These are phyloP conservation scores for Dryocosmus kuriphilus DNA, from an alignment of 2,888 invertebrate species.

Conservation along the genomic window DNA sequence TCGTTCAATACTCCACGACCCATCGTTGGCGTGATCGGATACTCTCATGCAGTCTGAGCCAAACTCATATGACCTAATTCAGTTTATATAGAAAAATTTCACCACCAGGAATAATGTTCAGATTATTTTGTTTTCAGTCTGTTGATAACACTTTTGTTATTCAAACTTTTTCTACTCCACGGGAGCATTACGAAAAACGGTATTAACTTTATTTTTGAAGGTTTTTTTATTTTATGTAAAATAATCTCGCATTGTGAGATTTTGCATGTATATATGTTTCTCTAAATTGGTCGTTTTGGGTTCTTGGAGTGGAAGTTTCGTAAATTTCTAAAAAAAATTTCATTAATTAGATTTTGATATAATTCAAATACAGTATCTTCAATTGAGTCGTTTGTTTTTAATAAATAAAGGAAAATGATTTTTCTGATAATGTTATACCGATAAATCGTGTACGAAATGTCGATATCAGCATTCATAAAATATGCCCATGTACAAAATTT, in stretches of 20 bases:
- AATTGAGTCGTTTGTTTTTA: neutral
- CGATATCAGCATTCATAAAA: slow-evolving; percentile 21
- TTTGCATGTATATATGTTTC: no score
- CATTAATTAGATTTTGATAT: no score
- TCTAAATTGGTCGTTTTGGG: no score
- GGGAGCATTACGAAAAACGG: no score
- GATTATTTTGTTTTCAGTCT: neutral
- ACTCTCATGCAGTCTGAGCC: neutral
- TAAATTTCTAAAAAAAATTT: no score
- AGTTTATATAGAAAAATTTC: neutral
- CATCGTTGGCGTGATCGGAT: slow-evolving; percentile 15
- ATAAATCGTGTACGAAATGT: neutral
- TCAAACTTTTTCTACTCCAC: no score
- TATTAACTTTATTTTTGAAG: no score
- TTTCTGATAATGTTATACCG: neutral
- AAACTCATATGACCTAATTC: neutral
- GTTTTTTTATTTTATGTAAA: no score
- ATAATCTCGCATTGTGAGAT: no score
- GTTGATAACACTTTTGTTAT: neutral
- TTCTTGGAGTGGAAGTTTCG: no score
- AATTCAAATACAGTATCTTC: no score
- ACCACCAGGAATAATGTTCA: neutral
- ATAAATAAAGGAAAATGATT: neutral
- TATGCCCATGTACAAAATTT: slow-evolving; percentile 20
- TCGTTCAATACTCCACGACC: neutral